Evolutionary conservation across 2,888 invertebrate species (phyloP).

Genomic region (Tetrapedia diversipes): DNA sequence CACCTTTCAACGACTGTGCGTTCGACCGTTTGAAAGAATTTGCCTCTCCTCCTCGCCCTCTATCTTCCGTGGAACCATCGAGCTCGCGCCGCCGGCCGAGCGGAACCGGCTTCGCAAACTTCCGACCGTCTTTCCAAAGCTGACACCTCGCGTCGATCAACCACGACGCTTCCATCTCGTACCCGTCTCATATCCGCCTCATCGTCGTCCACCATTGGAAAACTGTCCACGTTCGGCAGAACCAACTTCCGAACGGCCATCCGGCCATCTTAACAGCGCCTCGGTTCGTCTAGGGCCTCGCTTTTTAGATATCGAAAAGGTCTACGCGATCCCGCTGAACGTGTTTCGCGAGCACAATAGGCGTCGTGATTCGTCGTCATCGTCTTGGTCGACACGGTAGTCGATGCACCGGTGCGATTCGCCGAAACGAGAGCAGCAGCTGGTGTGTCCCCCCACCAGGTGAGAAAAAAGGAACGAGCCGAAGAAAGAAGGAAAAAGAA

Average conservation of each 20-base stretch:
- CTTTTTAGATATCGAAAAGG: conserved; percentile 8
- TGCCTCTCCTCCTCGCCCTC: conserved; percentile 26
- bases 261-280: too few relatives aligned
- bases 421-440: conserved; percentile 63
- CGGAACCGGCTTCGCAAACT: conserved; percentile 40
- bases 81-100: conserved; percentile 16
- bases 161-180: too few relatives aligned
- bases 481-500: conserved; percentile 37
- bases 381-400: conserved; percentile 8
- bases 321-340: conserved; percentile 29
- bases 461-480: conserved; percentile 23
- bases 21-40: conserved; percentile 51
- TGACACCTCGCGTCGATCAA: too few relatives aligned
- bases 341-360: conserved; percentile 42
- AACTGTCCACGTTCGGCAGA: too few relatives aligned
- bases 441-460: conserved; percentile 41
- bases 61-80: conserved; percentile 39
- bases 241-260: neutral
- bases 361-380: conserved; percentile 1
- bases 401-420: conserved; percentile 50
- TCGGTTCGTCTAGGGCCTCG: too few relatives aligned
- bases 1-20: conserved; percentile 35
- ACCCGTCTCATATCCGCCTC: too few relatives aligned
- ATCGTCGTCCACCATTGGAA: too few relatives aligned
- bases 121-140: neutral